Evolutionary conservation across 2,113 vertebrate genomes (phyloP).

Genomic region (Mesocricetus auratus): DNA sequence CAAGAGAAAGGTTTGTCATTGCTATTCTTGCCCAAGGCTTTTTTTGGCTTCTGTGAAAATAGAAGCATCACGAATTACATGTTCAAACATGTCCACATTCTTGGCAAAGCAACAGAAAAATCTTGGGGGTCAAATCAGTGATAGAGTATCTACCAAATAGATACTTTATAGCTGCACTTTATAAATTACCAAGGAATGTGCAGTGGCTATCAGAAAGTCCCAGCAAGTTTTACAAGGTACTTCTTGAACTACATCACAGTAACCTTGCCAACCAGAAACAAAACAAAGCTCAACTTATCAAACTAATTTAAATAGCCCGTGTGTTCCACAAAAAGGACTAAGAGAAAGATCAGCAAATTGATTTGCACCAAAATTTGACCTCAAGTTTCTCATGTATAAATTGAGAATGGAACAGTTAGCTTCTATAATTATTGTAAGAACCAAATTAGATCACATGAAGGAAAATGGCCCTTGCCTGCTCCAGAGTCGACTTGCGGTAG

Average conservation of each 20-base stretch:
- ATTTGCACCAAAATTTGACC: not conserved
- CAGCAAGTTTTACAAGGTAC: not conserved
- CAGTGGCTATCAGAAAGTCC: not conserved
- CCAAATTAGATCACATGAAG: not conserved
- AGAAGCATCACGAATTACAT: slow-evolving; percentile 75
- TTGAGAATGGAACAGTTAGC: not conserved
- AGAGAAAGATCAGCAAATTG: not conserved
- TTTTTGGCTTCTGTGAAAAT: slow-evolving; percentile 80
- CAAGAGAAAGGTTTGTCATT: slow-evolving; percentile 74
- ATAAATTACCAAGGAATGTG: slow-evolving; percentile 43
- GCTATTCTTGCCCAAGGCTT: slow-evolving; percentile 78
- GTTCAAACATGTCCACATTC: slow-evolving; percentile 81
- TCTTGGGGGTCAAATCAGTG: slow-evolving; percentile 64
- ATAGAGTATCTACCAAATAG: slow-evolving; percentile 37
- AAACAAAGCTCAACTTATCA: not conserved
- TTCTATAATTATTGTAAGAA: not conserved
- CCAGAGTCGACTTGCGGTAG: fast-evolving
- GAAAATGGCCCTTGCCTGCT: not conserved
- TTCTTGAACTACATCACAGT: not conserved
- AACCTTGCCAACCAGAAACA: slow-evolving; percentile 22
- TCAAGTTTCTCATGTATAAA: not conserved
- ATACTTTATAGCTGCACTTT: slow-evolving; percentile 44
- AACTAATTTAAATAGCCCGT: not conserved
- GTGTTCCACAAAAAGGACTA: not conserved
- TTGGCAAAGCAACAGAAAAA: slow-evolving; percentile 77